Conservation (phyloP, 2,113 vertebrate species). For the Plotosus lineatus region DNA sequence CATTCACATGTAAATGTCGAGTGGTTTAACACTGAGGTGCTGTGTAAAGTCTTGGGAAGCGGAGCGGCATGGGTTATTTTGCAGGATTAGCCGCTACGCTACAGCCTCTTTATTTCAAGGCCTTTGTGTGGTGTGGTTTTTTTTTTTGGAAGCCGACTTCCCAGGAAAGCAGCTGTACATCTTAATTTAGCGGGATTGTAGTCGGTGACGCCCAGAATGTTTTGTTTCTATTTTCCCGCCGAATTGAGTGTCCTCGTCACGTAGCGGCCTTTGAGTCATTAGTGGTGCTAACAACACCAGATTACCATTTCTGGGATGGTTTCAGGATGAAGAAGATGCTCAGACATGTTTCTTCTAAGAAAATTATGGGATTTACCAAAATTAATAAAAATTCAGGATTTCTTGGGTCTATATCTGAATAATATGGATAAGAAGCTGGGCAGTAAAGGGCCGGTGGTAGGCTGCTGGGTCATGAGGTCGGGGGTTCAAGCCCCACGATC, state of each 20-base stretch:
- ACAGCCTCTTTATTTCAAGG: constrained; percentile 51
- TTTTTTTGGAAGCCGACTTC: constrained; percentile 50
- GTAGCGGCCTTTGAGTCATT: constrained; percentile 46
- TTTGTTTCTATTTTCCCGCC: constrained; percentile 37
- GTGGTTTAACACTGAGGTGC: constrained; percentile 52
- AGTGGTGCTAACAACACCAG: constrained; percentile 48
- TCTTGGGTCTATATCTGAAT: neutral
- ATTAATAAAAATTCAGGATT: neutral
- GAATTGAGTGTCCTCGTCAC: constrained; percentile 44
- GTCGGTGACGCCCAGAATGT: constrained; percentile 41
- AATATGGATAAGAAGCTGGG: no score
- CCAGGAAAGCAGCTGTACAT: constrained; percentile 55
- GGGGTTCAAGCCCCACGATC: no score
- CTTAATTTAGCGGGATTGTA: constrained; percentile 59
- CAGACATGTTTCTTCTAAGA: neutral
- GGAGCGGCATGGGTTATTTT: constrained; percentile 51
- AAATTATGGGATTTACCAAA: neutral
- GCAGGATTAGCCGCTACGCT: constrained; percentile 59
- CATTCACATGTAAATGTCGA: constrained; percentile 75
- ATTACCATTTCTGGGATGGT: constrained; percentile 43
- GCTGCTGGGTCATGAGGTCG: no score
- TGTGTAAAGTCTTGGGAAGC: constrained; percentile 61
- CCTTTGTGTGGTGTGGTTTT: constrained; percentile 52
- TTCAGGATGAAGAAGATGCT: neutral
- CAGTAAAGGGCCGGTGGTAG: no score